Evolutionary conservation across 2,888 invertebrate genomes (phyloP), one percentile per base, ranked within the genome.

Genomic region (Aleiodes alternator): DNA sequence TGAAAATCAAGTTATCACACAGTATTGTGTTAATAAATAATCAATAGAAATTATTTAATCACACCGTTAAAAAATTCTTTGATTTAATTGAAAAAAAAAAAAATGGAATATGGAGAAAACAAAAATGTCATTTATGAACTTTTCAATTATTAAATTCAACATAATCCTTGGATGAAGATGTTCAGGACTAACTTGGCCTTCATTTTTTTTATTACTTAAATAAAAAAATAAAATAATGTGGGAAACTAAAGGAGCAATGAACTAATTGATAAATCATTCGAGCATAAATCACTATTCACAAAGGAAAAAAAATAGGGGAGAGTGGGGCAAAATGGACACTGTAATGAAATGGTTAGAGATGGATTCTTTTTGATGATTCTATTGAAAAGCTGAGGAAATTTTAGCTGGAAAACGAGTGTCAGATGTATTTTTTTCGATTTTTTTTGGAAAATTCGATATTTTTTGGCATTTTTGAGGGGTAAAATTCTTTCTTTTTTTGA

Each of bases 141-240:
- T 12, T 68, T 23, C 3, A 4, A 51, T 31, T 31, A 51, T 12
- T 29, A 11, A 66, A 66, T 23, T 29, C 34, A 34, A 34, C 34
- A 34, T 51, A 31, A 29, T 51, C 31, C 51, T 31, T 51, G 51
- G 4, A 31, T 68, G 51, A 51, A 14, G 50, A 68, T 68, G 68
- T 51, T 68, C 50, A 29, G 31, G 6, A 68, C 68, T 68, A 68
- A 68, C 53, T 68, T 68, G 53, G 51, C 68, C 68, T 68, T 68
- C 51, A 11, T 14, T 29, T 12, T 51, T 51, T 29, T 7, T n/a
- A n/a, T 51, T 51, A 51, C 29, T 16, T 61, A 59, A 59, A 48
- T 23, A 64, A 11, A 48, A 48, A 48, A 16, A 64, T 61, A 43
- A 64, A 11, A 48, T 64, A 64, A 48, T 43, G 5, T 14, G 16